Evolutionary conservation across 2,888 invertebrate genomes (phyloP), one percentile per base, ranked within the genome.

Genomic region (Lycaena phlaeas): DNA sequence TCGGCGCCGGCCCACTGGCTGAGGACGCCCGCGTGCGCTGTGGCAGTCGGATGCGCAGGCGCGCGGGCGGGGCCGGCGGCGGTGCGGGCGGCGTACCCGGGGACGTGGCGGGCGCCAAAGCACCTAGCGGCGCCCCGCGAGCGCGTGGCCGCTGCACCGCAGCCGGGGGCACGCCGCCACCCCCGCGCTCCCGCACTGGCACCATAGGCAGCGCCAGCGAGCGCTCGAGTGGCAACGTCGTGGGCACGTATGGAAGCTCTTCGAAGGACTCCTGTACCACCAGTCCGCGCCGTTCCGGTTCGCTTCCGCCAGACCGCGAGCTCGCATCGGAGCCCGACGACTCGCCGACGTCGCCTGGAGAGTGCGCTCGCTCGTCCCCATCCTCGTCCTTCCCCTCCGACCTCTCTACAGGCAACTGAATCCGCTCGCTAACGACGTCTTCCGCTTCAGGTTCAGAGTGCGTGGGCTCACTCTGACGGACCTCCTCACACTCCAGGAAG

Each of bases 181-280:
- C 71, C 55, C 58, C 70, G 49, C 78, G 81, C 53, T 60, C 88
- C 68, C 59, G 69, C 54, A 94, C 89, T 14, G 95, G 94, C 49
- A 95, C 88, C 59, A 95, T 90, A 11, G 94, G 91, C 50, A 94
- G 79, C 15, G 92, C 94, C 46, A 92, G 88, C 10, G 94, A 91
- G 48, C 95, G 89, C 76, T 95, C 95, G 65, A 90, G 87, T 12
- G 95, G 95, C 61, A 95, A 77, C 40, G 95, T 95, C n/a, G 95
- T 95, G 42, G 95, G 95, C 59, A 95, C 89, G 67, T 94, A 95
- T 1, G 95, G 95, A 60, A 95, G 82, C 72, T 94, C 93, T 59
- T 94, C 94, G 61, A 93, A 92, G 27, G 94, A 94, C 63, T 94
- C 94, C 64, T 93, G 90, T 43, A 90, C 85, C 31, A 95, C 93